Conservation (phyloP, 2,797 vertebrate species). For the Amniataba percoides region DNA sequence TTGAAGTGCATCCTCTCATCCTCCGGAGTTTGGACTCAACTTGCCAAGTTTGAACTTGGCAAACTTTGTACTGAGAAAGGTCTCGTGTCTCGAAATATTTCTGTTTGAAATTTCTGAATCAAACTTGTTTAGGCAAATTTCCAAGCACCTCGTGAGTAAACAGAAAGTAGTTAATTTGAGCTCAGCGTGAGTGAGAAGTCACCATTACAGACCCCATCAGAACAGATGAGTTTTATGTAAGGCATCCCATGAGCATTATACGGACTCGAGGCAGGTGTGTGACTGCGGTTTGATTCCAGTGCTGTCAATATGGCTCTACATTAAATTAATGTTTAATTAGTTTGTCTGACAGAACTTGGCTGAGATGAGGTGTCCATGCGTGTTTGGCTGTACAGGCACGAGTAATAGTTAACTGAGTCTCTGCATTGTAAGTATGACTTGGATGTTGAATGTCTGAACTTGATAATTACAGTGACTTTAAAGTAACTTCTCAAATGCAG, state of each 20-base stretch:
- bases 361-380: background rate
- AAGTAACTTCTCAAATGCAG: background rate
- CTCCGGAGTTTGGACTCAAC: background rate
- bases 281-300: background rate
- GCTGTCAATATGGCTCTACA: background rate
- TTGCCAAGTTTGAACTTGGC: background rate
- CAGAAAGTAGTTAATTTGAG: background rate
- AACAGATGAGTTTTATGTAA: background rate
- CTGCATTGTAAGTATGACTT: background rate
- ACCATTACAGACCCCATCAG: background rate
- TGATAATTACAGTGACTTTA: background rate
- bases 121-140: background rate
- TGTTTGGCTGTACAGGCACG: background rate
- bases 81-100: background rate
- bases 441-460: background rate
- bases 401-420: background rate
- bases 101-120: background rate
- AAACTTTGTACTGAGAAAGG: background rate
- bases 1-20: background rate
- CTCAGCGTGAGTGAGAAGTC: background rate
- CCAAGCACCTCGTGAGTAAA: background rate
- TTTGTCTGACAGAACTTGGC: background rate
- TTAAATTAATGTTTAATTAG: background rate
- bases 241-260: background rate
- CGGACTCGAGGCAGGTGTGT: background rate